Conservation (phyloP, 2,888 invertebrate species). For the Drosophila stalkeri region DNA sequence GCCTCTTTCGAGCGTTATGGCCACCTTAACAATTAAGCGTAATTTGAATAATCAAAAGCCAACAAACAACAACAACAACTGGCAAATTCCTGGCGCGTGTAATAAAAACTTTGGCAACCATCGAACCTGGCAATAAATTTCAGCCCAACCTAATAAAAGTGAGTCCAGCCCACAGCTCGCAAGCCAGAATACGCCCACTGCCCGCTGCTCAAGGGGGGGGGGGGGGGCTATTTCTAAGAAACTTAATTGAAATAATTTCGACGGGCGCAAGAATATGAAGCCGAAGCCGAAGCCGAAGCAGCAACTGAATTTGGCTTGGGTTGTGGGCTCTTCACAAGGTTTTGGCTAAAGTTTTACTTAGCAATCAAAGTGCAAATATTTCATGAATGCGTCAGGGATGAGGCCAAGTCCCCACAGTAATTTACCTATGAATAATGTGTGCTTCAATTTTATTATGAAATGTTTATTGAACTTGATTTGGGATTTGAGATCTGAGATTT, state of each 20-base stretch:
- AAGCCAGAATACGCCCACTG: slow-evolving; percentile 10
- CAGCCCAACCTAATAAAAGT: slow-evolving; percentile 72
- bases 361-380: slow-evolving; percentile 68
- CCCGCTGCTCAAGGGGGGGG: not conserved
- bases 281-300: not conserved
- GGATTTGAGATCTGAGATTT: not conserved
- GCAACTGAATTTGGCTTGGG: not conserved
- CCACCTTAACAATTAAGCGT: slow-evolving; percentile 76
- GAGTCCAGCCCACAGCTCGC: slow-evolving; percentile 34
- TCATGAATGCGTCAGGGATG: slow-evolving; percentile 6
- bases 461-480: not conserved
- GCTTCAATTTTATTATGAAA: slow-evolving; percentile 10
- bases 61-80: slow-evolving; percentile 61
- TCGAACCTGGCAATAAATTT: slow-evolving; percentile 79
- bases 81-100: slow-evolving; percentile 49
- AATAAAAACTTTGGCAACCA: slow-evolving; percentile 74
- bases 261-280: slow-evolving; percentile 31
- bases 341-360: slow-evolving; percentile 52
- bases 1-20: slow-evolving; percentile 28
- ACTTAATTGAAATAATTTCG: slow-evolving; percentile 78
- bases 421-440: slow-evolving; percentile 19
- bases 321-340: slow-evolving; percentile 7
- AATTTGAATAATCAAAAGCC: slow-evolving; percentile 79
- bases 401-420: not conserved
- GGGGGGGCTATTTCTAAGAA: slow-evolving; percentile 54